phyloP scores from a whole-genome alignment of 2,797 vertebrate species.

The Eospalax fontanierii region DNA sequence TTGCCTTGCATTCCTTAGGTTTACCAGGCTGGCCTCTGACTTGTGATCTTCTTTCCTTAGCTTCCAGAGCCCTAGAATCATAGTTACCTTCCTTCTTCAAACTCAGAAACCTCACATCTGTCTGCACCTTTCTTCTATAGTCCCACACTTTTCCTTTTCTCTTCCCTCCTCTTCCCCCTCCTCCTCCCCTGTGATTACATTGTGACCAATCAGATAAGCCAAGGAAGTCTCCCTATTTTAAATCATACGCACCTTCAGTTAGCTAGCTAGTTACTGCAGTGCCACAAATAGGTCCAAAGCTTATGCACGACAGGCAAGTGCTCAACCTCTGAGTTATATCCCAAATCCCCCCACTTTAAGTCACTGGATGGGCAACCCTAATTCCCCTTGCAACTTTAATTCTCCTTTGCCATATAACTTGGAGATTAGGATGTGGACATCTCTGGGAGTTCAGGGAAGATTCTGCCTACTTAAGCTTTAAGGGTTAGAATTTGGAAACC shows the following conservation, averaged over 20 bases:
- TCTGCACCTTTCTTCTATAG: neutral
- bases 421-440: neutral
- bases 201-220: neutral
- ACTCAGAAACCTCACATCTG: neutral
- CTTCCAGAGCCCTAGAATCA: neutral
- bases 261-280: neutral
- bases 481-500: constrained; percentile 20
- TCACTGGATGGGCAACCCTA: neutral
- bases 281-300: neutral
- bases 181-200: neutral
- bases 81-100: constrained; percentile 40
- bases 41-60: neutral
- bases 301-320: neutral
- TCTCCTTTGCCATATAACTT: constrained; percentile 41
- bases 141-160: neutral
- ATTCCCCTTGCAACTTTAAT: constrained; percentile 49
- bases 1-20: neutral
- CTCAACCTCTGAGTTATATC: neutral
- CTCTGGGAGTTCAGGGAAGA: neutral
- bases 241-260: neutral
- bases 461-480: constrained; percentile 29
- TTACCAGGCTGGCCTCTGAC: neutral
- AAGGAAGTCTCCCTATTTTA: neutral
- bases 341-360: neutral
- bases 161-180: neutral